Conservation (phyloP, 2,113 vertebrate genomes). For the Tautogolabrus adspersus region DNA sequence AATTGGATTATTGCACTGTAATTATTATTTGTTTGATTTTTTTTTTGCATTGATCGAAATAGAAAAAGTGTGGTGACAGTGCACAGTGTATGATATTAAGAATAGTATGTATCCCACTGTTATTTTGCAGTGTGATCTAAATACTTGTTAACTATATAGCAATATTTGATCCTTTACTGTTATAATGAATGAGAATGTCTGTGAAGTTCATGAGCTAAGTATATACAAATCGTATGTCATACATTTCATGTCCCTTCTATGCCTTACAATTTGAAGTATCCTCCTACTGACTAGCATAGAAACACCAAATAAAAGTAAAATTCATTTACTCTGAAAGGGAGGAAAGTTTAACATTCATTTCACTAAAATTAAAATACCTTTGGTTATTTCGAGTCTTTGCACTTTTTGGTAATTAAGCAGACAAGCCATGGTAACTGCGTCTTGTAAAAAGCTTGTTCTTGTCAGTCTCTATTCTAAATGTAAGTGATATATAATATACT, state of each 20-base stretch:
- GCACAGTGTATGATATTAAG: slow-evolving; percentile 28
- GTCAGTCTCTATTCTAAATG: slow-evolving; percentile 60
- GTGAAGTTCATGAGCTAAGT: slow-evolving; percentile 40
- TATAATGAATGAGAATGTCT: slow-evolving; percentile 6
- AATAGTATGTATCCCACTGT: slow-evolving; percentile 5
- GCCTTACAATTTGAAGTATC: slow-evolving; percentile 11
- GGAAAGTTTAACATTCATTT: slow-evolving; percentile 53
- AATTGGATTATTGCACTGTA: slow-evolving; percentile 71
- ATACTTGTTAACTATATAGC: no score
- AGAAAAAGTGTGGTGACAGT: slow-evolving; percentile 30
- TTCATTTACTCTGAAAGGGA: background rate
- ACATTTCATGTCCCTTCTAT: slow-evolving; percentile 17
- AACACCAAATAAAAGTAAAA: slow-evolving; percentile 40
- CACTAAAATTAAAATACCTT: slow-evolving; percentile 64
- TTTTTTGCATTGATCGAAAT: slow-evolving; percentile 31
- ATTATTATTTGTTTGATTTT: slow-evolving; percentile 50
- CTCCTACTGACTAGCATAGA: slow-evolving; percentile 40
- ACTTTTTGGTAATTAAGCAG: slow-evolving; percentile 68
- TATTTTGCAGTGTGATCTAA: background rate
- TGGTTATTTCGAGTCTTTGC: slow-evolving; percentile 61
- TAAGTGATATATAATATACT: slow-evolving; percentile 44
- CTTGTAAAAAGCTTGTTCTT: slow-evolving; percentile 69
- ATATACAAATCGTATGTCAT: slow-evolving; percentile 39
- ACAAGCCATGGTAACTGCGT: slow-evolving; percentile 63
- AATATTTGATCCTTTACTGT: background rate